Evolutionary conservation across 2,113 vertebrate genomes (phyloP), one percentile per base, ranked within the genome.

Genomic region (Corythornis madagascariensis): DNA sequence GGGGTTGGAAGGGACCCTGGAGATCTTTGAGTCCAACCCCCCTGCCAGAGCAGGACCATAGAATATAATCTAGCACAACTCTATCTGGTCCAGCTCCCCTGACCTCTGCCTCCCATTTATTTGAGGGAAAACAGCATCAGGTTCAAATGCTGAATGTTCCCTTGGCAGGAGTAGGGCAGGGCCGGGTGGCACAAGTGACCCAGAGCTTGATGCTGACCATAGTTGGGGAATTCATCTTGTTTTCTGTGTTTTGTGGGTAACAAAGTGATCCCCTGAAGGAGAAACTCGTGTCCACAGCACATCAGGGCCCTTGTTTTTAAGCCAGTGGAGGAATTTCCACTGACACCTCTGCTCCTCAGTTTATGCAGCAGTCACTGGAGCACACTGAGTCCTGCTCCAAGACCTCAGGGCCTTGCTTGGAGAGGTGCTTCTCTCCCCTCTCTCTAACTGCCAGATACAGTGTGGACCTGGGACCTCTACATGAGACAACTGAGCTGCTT

Each of bases 281-380:
- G 28, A 35, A 25, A 21, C 38, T 7, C 1, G 12, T 13, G 25
- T 47, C 45, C n/a, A 1, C 56, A n/a, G 35, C 59, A 18, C 21
- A 18, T 59, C 59, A 28, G 55, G 42, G 33, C 14, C 11, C 0
- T 29, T 55, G 40, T 69, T 85, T n/a, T 10, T 12, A 31, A 72
- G 45, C 18, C 47, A 38, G 48, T 7, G 3, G 53, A 56, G 65
- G 17, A 21, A 9, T 61, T 47, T 78, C 31, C 22, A 19, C 38
- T 0, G 1, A 4, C 2, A 4, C 26, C 43, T 52, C 20, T 0
- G 1, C 55, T 38, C 45, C 43, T 66, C 16, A 21, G 11, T 50
- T 84, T 47, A 31, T 17, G 13, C 2, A 10, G 42, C 18, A 18
- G 43, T 38, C 59, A 16, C 14, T 33, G n/a, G 52, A 52, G 47